Evolutionary conservation across 1,140 invertebrate species (phyloP), one percentile per base, ranked within the genome.

Genomic region (Dendroctonus valens): DNA sequence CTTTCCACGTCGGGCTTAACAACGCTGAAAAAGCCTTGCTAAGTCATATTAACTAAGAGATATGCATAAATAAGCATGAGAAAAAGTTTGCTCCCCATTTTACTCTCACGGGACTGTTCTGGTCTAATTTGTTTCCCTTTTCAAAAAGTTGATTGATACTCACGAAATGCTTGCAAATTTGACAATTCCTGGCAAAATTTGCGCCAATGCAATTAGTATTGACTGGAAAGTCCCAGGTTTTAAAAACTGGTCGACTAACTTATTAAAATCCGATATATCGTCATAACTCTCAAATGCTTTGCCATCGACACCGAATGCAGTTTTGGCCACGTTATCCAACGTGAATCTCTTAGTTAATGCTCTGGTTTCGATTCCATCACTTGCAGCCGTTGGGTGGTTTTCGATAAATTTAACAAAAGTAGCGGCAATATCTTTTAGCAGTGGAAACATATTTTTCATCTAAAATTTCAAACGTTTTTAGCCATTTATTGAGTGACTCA

Each of bases 221-320:
- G 62, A 12, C 5, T 6, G 8, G 7, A 39, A 40, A 8, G 53
- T 50, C 7, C 54, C 63, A 41, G 63, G 63, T 6, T 9, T 50
- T 37, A 65, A 6, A 51, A 65, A 65, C n/a, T 40, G 4, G 41
- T 65, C 51, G 9, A 49, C 55, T 37, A 65, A 37, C 37, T 58
- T 50, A 11, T 50, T 57, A 58, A 65, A 65, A 8, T 65, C 63
- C 11, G 63, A 65, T 11, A 65, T 50, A 15, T 58, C 46, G 3
- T 65, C 48, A 41, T 51, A 65, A 42, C 44, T 57, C 15, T 59
- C 63, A 41, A 65, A 65, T 11, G 53, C 48, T 51, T 65, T 69
- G 6, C 69, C 69, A 39, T 75, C 61, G 6, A 73, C 42, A 11
- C 72, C 72, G 48, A 73, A 72, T 41, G 69, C 68, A 37, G 59